Evolutionary conservation across 2,888 invertebrate genomes (phyloP).

Genomic region (Dromius quadrimaculatus): DNA sequence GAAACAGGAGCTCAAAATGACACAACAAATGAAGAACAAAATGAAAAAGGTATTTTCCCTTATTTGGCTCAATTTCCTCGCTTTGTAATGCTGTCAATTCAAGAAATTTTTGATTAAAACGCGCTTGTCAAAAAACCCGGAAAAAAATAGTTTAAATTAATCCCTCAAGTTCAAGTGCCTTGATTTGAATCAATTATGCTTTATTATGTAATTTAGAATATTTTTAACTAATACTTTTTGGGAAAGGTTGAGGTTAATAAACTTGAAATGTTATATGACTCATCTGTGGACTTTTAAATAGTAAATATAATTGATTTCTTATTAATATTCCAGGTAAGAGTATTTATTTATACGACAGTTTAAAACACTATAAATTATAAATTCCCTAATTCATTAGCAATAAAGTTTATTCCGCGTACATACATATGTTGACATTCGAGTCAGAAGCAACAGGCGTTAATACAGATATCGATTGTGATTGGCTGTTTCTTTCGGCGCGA

Average conservation of each 20-base stretch:
- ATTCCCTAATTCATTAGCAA: slow-evolving; percentile 20
- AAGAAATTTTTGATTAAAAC: slow-evolving; percentile 21
- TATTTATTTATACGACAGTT: slow-evolving; percentile 2
- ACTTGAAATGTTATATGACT: slow-evolving; percentile 45
- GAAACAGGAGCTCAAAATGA: slow-evolving; percentile 59
- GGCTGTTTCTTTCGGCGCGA: slow-evolving; percentile 6
- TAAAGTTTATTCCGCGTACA: slow-evolving; percentile 6
- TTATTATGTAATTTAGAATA: slow-evolving; percentile 1
- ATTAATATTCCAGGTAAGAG: slow-evolving; percentile 21
- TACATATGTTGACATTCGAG: slow-evolving; percentile 49
- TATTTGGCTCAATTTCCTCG: background rate
- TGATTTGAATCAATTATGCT: slow-evolving; percentile 9
- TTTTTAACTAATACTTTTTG: slow-evolving; percentile 22
- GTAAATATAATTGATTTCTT: too few species aligned
- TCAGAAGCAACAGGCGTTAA: slow-evolving; percentile 50
- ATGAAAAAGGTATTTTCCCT: slow-evolving; percentile 61
- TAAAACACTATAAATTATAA: background rate
- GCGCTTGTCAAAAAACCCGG: slow-evolving; percentile 40
- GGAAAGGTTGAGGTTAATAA: slow-evolving; percentile 48
- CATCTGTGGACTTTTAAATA: slow-evolving; percentile 36
- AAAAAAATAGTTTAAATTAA: slow-evolving; percentile 21
- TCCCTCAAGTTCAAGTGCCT: background rate
- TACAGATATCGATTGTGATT: slow-evolving; percentile 13
- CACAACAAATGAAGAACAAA: slow-evolving; percentile 59
- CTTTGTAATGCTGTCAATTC: slow-evolving; percentile 2